phyloP scores from a whole-genome alignment of 2,888 invertebrate genomes.

The Hartigia nigra region DNA sequence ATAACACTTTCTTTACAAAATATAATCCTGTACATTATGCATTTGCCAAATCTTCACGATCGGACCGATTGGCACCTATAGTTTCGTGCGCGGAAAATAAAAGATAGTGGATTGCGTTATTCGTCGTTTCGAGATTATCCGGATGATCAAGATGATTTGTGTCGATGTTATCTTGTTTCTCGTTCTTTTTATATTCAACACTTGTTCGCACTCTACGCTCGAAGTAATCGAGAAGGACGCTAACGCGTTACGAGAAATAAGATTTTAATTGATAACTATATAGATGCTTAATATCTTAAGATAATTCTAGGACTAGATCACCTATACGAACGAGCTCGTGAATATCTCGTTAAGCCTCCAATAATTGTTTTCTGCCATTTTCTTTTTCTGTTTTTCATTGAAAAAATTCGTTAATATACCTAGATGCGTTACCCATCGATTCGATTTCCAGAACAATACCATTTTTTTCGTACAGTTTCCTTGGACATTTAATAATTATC shows the following conservation, averaged over 20 bases:
- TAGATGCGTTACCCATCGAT: background rate
- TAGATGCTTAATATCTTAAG: background rate
- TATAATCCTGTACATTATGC: background rate
- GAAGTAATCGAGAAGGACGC: background rate
- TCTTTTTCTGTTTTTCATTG: constrained; percentile 34
- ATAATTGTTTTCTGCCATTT: constrained; percentile 33
- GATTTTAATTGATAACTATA: background rate
- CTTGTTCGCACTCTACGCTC: background rate
- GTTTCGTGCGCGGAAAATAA: background rate
- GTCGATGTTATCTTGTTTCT: background rate
- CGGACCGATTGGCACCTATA: background rate
- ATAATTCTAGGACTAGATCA: background rate
- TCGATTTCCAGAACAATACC: background rate
- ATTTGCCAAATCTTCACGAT: background rate
- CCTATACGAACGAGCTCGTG: background rate
- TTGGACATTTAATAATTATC: background rate
- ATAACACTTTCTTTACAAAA: background rate
- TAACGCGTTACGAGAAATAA: background rate
- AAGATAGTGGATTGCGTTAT: background rate
- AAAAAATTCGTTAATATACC: background rate
- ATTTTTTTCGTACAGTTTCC: background rate
- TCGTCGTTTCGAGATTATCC: background rate
- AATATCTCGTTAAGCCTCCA: constrained; percentile 22
- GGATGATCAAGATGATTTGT: background rate
- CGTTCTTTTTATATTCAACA: background rate